phyloP scores from a whole-genome alignment of 2,797 vertebrate species.

The Florisuga fusca region DNA sequence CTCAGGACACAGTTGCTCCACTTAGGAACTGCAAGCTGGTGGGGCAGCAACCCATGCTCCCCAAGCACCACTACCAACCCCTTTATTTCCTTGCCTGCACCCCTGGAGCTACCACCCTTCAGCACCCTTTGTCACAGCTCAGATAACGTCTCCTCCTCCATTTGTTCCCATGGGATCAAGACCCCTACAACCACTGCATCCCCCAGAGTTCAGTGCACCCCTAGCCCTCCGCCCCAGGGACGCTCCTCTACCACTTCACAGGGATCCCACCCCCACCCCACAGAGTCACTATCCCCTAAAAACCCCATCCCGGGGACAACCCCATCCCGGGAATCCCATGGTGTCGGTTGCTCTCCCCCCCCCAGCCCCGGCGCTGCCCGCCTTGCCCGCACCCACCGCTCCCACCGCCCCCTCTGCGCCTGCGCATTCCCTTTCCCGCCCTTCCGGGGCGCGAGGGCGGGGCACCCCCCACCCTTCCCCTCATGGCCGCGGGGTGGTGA shows the following conservation, averaged over 20 bases:
- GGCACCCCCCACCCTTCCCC: no score
- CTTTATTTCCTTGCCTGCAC: fast-evolving
- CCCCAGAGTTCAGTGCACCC: fast-evolving
- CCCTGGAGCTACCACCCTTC: background rate
- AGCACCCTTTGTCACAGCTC: background rate
- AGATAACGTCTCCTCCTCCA: background rate
- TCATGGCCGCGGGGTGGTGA: no score
- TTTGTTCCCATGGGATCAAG: fast-evolving
- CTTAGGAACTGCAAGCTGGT: background rate
- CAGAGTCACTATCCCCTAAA: fast-evolving
- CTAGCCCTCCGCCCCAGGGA: no score
- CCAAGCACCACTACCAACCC: background rate
- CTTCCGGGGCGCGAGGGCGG: background rate
- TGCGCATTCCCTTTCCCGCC: background rate
- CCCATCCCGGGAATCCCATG: no score
- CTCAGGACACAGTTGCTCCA: fast-evolving
- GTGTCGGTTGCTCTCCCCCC: no score
- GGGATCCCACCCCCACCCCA: background rate
- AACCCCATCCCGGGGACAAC: fast-evolving
- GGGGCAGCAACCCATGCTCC: background rate
- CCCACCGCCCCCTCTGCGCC: fast-evolving
- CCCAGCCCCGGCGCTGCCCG: background rate
- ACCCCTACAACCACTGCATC: background rate
- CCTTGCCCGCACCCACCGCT: background rate
- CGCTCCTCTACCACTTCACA: background rate